Base-by-base conservation (phyloP, 2,797 vertebrate species). In the Aulostomus chinensis region DNA sequence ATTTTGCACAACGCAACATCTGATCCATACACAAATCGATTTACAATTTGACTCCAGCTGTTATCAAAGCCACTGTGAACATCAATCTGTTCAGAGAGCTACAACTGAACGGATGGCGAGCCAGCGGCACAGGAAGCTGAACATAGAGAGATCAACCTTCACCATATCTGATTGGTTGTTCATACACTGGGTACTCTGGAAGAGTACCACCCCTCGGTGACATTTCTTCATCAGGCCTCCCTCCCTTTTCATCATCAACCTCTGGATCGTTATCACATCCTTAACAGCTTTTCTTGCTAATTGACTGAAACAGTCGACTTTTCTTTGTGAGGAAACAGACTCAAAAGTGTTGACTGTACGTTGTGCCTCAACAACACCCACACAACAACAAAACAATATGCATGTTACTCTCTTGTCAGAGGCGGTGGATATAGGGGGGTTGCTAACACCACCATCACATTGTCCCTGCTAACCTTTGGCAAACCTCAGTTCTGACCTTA, bases 221-320 rank as follows among this genome's bases (percentile, higher is more conserved):
- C 24, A 25, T 25, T 25, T 25, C 9, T 9, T 9, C 24, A 25
- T 25, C 24, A 25, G 24, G 8, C 9, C 8, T 2, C 1, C 22
- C 28, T 34, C 55, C 15, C 33, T 30, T 41, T 39, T 25, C 24
- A 2, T 13, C 2, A 11, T 46, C 32, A 37, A 33, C 32, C 24
- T 13, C 49, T 6, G 14, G n/a, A 48, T 64, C 20, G 41, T 79
- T 60, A 76, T 76, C 54, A 54, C 57, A 67, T 56, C 52, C n/a
- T 39, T 2, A 37, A 57, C 67, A 63, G 32, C 67, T 83, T 71
- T 59, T 56, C 32, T 35, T 24, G 68, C 57, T 84, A 78, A 76
- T 38, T 68, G 76, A 72, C 76, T 81, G 73, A 57, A 84, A 54
- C 83, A 76, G 59, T 83, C 81, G 55, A 76, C 62, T 69, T 75